phyloP scores from a whole-genome alignment of 2,113 vertebrate species.

The Scytalopus superciliaris region DNA sequence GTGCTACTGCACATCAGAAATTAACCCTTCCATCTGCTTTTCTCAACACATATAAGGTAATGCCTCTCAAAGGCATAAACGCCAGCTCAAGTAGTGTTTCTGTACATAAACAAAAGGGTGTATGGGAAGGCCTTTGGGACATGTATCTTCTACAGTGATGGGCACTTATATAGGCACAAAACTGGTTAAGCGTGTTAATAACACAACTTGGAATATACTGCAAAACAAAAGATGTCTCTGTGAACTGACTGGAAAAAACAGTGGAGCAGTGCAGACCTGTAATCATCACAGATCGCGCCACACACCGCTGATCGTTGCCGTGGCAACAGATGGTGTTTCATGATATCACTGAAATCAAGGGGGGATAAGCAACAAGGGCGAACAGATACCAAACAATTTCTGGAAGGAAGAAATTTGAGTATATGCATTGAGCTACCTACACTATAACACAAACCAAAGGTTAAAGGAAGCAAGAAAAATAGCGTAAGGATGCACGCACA shows the following conservation, averaged over 20 bases:
- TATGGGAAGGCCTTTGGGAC: background rate
- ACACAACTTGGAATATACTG: background rate
- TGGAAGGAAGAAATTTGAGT: background rate
- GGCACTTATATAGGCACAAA: background rate
- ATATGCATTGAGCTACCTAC: background rate
- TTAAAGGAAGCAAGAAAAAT: background rate
- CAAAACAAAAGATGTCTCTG: conserved; percentile 46
- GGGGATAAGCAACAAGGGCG: background rate
- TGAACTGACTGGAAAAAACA: conserved; percentile 41
- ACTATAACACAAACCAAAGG: background rate
- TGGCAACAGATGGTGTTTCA: conserved; percentile 53
- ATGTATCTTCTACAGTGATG: background rate
- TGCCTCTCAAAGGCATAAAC: background rate
- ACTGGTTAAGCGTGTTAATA: conserved; percentile 47
- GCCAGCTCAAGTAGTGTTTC: background rate
- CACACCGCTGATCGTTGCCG: conserved; percentile 26
- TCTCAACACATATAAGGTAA: background rate
- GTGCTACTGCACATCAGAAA: background rate
- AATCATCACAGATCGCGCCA: conserved; percentile 37
- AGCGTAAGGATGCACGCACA: fast-evolving
- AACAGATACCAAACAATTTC: background rate
- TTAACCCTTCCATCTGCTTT: background rate
- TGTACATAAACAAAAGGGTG: background rate
- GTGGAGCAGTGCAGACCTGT: conserved; percentile 45
- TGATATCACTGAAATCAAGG: conserved; percentile 58